Percentiles rank a stretch among this genome's conserved stretches.
phyloP scores from a whole-genome alignment of 1,140 invertebrate species.

The Cepaea nemoralis region DNA sequence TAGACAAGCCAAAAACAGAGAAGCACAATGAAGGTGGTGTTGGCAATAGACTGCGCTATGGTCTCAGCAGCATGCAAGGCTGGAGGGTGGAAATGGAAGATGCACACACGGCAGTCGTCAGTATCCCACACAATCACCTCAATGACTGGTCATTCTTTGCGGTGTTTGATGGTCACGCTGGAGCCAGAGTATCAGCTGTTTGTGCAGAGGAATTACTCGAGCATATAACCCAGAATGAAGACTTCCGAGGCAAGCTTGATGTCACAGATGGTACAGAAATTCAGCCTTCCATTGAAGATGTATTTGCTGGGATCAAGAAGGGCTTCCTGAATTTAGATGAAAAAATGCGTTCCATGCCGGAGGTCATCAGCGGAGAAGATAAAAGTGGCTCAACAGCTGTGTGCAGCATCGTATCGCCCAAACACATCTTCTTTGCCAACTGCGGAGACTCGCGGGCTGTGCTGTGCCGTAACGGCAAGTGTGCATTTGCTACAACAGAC shows the following conservation, averaged over 20 bases:
- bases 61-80: constrained; percentile 95
- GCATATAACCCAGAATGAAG: constrained; percentile 68
- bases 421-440: constrained; percentile 80
- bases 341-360: constrained; percentile 88
- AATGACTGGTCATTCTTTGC: constrained; percentile 98
- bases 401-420: constrained; percentile 92
- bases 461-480: constrained; percentile 83
- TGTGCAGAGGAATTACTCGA: constrained; percentile 88
- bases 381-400: constrained; percentile 97
- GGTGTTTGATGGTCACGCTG: constrained; percentile 99
- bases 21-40: constrained; percentile 93
- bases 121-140: constrained; percentile 75
- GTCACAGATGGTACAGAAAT: constrained; percentile 68
- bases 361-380: constrained; percentile 87
- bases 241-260: constrained; percentile 68
- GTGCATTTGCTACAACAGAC: constrained; percentile 91
- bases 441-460: constrained; percentile 97
- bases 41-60: constrained; percentile 92
- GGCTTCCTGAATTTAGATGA: constrained; percentile 90
- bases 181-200: constrained; percentile 90
- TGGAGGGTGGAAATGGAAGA: constrained; percentile 97
- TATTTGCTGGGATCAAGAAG: constrained; percentile 86
- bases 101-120: constrained; percentile 86
- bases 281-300: constrained; percentile 75
- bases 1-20: constrained; percentile 98